A percentile compares a stretch with the other conserved stretches of the same genome.
Evolutionary conservation across 2,113 vertebrate species (phyloP).

Genomic region (Raja brachyura): DNA sequence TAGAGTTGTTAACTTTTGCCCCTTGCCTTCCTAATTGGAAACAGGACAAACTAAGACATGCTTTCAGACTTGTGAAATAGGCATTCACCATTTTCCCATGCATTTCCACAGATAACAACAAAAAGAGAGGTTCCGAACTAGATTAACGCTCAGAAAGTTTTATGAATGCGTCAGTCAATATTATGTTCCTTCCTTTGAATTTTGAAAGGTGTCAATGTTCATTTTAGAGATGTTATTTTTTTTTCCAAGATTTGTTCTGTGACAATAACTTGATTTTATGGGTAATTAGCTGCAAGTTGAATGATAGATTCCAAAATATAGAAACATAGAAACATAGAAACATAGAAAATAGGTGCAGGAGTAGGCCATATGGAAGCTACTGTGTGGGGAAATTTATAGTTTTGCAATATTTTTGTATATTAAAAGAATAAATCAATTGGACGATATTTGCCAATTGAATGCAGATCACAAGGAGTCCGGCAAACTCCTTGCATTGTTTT

Average conservation of each 20-base stretch:
- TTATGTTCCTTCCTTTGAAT: neutral
- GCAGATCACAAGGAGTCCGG: neutral
- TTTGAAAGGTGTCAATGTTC: neutral
- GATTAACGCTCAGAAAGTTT: neutral
- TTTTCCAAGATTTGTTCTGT: no score
- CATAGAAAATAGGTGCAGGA: no score
- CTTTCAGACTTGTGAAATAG: constrained; percentile 32
- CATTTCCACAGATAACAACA: neutral
- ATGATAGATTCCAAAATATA: neutral
- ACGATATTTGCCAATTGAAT: neutral
- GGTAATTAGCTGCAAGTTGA: neutral
- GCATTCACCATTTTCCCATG: constrained; percentile 21
- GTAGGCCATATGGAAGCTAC: neutral
- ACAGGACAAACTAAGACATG: constrained; percentile 18
- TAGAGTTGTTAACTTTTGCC: constrained; percentile 22
- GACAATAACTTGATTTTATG: neutral
- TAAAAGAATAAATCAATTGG: neutral
- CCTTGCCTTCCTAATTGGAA: constrained; percentile 13
- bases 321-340: no score
- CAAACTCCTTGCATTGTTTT: neutral
- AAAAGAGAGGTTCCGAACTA: neutral
- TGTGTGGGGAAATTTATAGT: neutral
- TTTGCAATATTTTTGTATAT: neutral
- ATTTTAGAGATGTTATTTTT: neutral
- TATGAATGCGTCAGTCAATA: neutral